Evolutionary conservation across 2,113 vertebrate species (phyloP), one percentile per base, ranked within the genome.

Genomic region (Machaerirhynchus nigripectus): DNA sequence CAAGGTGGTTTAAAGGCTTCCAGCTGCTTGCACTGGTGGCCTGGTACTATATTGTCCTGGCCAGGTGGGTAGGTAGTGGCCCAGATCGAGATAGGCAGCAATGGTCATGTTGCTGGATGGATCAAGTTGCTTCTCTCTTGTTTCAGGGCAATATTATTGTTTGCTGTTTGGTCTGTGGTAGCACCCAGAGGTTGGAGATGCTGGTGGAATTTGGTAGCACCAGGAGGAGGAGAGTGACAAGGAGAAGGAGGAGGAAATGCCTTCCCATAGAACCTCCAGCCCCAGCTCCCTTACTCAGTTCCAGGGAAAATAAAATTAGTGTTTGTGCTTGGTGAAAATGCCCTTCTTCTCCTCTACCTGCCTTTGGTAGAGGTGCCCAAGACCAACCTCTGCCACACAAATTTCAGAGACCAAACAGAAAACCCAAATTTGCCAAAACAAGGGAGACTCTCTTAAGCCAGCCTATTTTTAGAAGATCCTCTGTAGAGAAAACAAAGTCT

Each of bases 381-480:
- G 42, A 80, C 13, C 13, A 67, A 13, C 7, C 3, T 76, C 37
- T 90, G 61, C 44, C 37, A 40, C 17, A 20, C 2, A 5, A 53
- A 55, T 55, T 86, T 61, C 67, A 71, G 60, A 90, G 15, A 52
- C 42, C 39, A 52, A 84, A 83, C 13, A 79, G 46, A 87, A 85
- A 53, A 55, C 53, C 23, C n/a, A n/a, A 70, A 57, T 77, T 74
- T 84, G 39, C 42, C 46, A 70, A 56, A 94, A 77, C 49, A 80
- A 85, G 15, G 31, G n/a, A 63, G 37, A 80, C 20, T 74, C 7
- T 65, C 42, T 84, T 67, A 92, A 93, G 18, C 15, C 26, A 81
- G 31, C 10, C 52, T 94, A 92, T 92, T 92, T 97, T 91, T 94
- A 88, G 68, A 90, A 95, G 79, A 44, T 74, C 10, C 28, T 94